Conservation (phyloP, 1,140 invertebrate species). For the Papilio polyxenes region DNA sequence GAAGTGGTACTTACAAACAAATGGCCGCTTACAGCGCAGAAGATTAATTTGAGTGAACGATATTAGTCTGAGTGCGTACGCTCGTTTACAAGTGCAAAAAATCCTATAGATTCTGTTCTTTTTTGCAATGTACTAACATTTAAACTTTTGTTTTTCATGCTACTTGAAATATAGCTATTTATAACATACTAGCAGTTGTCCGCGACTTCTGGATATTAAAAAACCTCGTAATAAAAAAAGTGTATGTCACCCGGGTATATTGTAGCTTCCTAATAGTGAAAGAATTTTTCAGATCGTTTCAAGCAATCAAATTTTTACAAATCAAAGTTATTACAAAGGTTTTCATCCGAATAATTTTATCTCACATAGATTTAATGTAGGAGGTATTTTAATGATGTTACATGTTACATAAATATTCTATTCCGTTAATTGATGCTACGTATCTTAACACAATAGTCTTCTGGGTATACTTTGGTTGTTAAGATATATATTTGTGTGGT, state of each 20-base stretch:
- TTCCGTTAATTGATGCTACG: constrained; percentile 9
- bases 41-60: constrained; percentile 30
- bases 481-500: too few species aligned
- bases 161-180: not conserved
- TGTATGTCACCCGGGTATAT: too few species aligned
- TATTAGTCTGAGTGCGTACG: constrained; percentile 32
- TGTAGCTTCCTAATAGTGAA: too few species aligned
- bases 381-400: constrained; percentile 13
- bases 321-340: not conserved
- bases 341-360: not conserved
- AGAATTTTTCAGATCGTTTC: too few species aligned
- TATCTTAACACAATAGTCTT: not conserved
- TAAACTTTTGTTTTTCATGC: not conserved
- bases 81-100: not conserved
- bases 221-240: too few species aligned
- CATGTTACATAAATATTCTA: constrained; percentile 2
- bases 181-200: not conserved
- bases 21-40: constrained; percentile 16
- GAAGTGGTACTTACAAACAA: constrained; percentile 29
- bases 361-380: not conserved
- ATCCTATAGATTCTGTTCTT: not conserved
- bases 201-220: too few species aligned
- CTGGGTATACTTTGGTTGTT: too few species aligned
- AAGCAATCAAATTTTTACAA: too few species aligned
- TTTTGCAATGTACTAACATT: not conserved